Base-by-base conservation (phyloP, 2,797 vertebrate genomes). In the Sciurus carolinensis region DNA sequence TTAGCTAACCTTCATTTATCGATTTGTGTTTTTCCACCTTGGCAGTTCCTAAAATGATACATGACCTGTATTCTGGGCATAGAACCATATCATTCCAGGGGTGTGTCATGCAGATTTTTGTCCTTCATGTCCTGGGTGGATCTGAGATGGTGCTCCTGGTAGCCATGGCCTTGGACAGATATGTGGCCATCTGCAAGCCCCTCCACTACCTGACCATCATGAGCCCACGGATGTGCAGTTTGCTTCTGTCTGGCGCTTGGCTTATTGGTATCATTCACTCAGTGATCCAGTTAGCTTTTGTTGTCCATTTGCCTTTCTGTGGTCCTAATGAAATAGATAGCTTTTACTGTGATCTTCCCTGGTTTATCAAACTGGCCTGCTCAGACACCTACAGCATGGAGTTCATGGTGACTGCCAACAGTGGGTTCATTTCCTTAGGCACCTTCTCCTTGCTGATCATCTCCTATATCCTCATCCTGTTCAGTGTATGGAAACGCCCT, bases 281-380 rank as follows among this genome's bases (percentile, higher is more conserved):
- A 26, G 71, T 80, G 20, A 9, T 4, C 30, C 94, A 95, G 44
- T 57, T 97, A 59, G 80, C 89, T 71, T 95, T 95, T 83, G 44
- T 94, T 24, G 30, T 89, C 12, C 75, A 83, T 88, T 83, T 97
- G 64, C 64, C 79, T 44, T 95, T 97, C 69, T 93, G 94, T 86
- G 80, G 94, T 86, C 90, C 84, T 75, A 95, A 95, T 80, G 84
- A 94, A 15, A 95, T 95, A 44, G 90, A 93, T 24, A 95, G 94
- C 4, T 97, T 97, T 97, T 96, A 94, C 10, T 97, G 95, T 96
- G 93, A 96, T 44, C 91, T 97, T 83, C 95, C 87, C 77, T 67
- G 54, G 42, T 94, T 97, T 67, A 97, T 96, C 71, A 94, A 94
- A 80, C 66, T 97, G 42, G 66, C 83, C 1, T 96, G 91, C 17